phyloP scores from a whole-genome alignment of 2,888 invertebrate genomes.

The Epistrophe grossulariae region DNA sequence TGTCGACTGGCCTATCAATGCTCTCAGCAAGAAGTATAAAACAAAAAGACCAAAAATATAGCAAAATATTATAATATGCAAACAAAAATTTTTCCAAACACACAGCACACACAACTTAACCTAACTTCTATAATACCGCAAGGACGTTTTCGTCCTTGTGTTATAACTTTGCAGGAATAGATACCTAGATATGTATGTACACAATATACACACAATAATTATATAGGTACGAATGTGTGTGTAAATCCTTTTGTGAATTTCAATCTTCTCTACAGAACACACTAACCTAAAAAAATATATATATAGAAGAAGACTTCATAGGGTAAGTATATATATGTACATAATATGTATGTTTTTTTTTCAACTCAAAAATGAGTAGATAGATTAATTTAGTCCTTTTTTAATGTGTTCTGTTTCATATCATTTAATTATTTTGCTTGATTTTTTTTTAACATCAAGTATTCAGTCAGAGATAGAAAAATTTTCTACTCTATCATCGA shows the following conservation, averaged over 20 bases:
- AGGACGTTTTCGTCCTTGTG: neutral
- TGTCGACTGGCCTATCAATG: neutral
- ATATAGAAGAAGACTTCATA: too few relatives aligned
- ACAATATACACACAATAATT: neutral
- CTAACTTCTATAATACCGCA: conserved; percentile 1
- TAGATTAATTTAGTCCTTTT: neutral
- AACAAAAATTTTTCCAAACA: neutral
- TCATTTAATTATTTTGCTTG: neutral
- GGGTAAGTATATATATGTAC: too few relatives aligned
- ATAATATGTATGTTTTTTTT: too few relatives aligned
- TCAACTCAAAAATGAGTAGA: neutral
- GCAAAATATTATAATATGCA: neutral
- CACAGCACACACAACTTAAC: neutral
- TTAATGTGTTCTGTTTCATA: neutral
- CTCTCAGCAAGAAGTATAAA: neutral
- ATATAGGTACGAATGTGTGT: neutral
- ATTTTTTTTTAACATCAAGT: neutral
- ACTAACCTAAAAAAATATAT: neutral
- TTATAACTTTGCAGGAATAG: neutral
- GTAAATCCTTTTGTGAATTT: neutral
- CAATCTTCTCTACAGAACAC: neutral
- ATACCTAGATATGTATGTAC: neutral
- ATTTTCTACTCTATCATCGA: neutral
- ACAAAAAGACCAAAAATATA: neutral
- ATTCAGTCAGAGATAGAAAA: neutral